A percentile compares a stretch with the other conserved stretches of the same genome.
phyloP scores from a whole-genome alignment of 2,888 invertebrate species.

The Parapristionchus giblindavisi region DNA sequence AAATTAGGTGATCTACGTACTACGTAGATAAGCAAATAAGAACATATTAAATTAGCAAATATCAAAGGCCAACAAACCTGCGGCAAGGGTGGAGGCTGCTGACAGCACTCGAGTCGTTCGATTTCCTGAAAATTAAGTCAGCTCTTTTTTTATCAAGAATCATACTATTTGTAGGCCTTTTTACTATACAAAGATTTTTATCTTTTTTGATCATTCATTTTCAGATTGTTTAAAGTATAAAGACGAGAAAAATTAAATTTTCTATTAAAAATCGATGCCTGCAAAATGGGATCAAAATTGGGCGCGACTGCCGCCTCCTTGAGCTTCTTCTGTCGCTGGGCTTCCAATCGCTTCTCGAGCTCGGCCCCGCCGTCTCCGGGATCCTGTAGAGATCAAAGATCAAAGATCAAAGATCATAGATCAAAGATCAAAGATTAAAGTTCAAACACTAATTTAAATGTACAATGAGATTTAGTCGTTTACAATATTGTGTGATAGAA shows the following conservation, averaged over 20 bases:
- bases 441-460: too few relatives aligned
- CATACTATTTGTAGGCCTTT: not conserved
- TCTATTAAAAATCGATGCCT: not conserved
- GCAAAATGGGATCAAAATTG: slow-evolving; percentile 34
- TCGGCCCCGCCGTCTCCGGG: slow-evolving; percentile 50
- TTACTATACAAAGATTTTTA: not conserved
- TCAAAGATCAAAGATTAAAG: too few relatives aligned
- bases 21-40: too few relatives aligned
- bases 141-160: not conserved
- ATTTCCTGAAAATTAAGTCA: slow-evolving; percentile 31
- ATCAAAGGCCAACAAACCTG: slow-evolving; percentile 6
- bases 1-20: too few relatives aligned
- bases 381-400: too few relatives aligned
- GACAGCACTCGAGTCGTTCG: slow-evolving; percentile 22
- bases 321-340: slow-evolving; percentile 49
- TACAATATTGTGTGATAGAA: not conserved
- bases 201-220: slow-evolving; percentile 7
- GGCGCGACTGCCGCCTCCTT: not conserved
- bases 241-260: not conserved
- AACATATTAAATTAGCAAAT: too few relatives aligned
- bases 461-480: too few relatives aligned
- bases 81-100: slow-evolving; percentile 6
- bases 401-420: too few relatives aligned
- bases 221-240: not conserved
- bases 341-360: slow-evolving; percentile 51